Percentiles rank a stretch among this genome's conserved stretches.
These are phyloP conservation scores for Cossypha caffra DNA, from an alignment of 2,797 vertebrate genomes.

Conservation along the genomic window DNA sequence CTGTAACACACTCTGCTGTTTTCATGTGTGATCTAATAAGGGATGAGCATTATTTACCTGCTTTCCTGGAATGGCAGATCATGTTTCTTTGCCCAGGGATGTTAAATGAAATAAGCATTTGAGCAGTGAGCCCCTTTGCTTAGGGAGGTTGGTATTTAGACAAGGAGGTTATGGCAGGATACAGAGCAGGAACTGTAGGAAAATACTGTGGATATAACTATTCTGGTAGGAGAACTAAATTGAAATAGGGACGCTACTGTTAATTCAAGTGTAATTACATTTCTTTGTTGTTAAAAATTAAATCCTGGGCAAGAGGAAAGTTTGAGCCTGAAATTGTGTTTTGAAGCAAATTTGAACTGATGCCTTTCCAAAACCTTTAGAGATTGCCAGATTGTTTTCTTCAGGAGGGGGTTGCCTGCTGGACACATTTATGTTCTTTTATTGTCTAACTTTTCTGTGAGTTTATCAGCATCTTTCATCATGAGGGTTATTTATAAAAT, in stretches of 20 bases:
- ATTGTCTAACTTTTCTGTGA: not conserved
- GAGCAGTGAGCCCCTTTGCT: not conserved
- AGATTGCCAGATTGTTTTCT: not conserved
- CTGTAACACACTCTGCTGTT: not conserved
- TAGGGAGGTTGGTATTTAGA: not conserved
- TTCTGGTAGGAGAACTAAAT: not conserved
- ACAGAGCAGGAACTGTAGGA: not conserved
- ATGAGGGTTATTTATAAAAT: not conserved
- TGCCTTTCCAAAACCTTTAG: not conserved
- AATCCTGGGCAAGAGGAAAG: not conserved
- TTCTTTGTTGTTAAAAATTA: slow-evolving; percentile 34
- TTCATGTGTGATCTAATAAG: not conserved
- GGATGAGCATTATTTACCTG: not conserved
- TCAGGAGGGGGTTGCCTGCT: not conserved
- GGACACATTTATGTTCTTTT: not conserved
- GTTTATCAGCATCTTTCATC: not conserved
- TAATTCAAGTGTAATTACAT: slow-evolving; percentile 38
- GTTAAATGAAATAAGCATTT: not conserved
- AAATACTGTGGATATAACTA: not conserved
- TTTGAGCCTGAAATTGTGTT: not conserved
- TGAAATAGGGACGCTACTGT: not conserved
- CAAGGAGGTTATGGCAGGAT: slow-evolving; percentile 22
- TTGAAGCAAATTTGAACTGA: slow-evolving; percentile 9
- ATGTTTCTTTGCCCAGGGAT: not conserved
- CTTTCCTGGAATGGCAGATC: not conserved